Percentiles rank a stretch among this genome's conserved stretches.
Conservation (phyloP, 2,113 vertebrate genomes). For the Callocephalon fimbriatum region DNA sequence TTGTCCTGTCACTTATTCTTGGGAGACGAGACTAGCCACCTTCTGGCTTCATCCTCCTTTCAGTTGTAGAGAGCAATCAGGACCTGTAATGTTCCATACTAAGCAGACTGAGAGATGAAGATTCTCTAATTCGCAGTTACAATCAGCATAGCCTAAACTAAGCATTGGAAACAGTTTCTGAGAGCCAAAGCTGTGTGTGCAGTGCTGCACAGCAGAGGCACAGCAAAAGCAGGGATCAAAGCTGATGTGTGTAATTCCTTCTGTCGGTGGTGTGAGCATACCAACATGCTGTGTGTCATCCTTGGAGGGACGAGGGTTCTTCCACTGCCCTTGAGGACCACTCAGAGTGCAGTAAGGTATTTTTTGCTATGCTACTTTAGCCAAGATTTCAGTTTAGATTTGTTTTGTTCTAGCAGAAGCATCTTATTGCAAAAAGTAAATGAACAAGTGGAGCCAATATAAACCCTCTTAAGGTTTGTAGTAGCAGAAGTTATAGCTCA, state of each 20-base stretch:
- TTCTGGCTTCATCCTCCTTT: neutral
- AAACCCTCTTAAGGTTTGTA: neutral
- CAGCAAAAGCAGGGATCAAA: rapidly evolving
- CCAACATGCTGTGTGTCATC: neutral
- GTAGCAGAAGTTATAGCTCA: neutral
- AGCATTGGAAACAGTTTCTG: rapidly evolving
- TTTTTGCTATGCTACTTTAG: neutral
- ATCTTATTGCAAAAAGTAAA: conserved; percentile 24
- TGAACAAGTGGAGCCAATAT: conserved; percentile 24
- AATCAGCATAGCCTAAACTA: too few relatives aligned
- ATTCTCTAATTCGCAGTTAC: neutral
- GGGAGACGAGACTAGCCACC: neutral
- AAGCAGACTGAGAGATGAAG: neutral
- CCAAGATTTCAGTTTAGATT: neutral
- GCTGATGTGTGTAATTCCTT: neutral
- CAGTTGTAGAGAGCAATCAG: neutral
- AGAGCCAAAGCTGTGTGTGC: neutral
- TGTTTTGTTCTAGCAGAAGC: neutral
- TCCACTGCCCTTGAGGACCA: rapidly evolving
- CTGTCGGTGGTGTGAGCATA: neutral
- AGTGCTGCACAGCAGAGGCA: neutral
- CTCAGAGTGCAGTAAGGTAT: neutral
- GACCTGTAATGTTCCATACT: rapidly evolving
- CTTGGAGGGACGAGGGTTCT: neutral
- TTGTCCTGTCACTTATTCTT: neutral